A percentile compares a stretch with the other conserved stretches of the same genome.
Evolutionary conservation across 2,113 vertebrate genomes (phyloP).

Genomic region (Toxotes jaculatrix): DNA sequence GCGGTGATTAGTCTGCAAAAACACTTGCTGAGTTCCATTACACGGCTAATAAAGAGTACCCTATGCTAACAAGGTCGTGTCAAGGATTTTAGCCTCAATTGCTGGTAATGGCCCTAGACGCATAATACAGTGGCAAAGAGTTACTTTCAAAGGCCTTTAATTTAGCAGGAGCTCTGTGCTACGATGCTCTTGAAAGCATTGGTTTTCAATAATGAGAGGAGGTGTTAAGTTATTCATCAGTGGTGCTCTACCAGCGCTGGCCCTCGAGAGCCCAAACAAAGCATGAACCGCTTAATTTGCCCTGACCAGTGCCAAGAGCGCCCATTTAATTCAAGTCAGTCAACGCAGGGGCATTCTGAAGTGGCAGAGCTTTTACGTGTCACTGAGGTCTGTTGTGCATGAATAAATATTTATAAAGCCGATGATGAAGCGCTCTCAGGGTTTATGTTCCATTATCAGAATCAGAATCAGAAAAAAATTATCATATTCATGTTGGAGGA

Average conservation of each 20-base stretch:
- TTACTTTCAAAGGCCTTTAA: conserved; percentile 61
- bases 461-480: too few species aligned
- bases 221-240: conserved; percentile 75
- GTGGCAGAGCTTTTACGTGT: conserved; percentile 31
- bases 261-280: conserved; percentile 50
- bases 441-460: conserved; percentile 45
- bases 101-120: conserved; percentile 65
- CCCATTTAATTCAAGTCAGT: conserved; percentile 69
- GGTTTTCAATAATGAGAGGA: conserved; percentile 67
- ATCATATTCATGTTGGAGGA: conserved; percentile 43
- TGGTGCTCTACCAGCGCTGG: conserved; percentile 34
- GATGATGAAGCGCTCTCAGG: conserved; percentile 45
- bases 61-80: conserved; percentile 61
- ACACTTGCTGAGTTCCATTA: conserved; percentile 56
- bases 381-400: conserved; percentile 28
- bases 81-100: conserved; percentile 55
- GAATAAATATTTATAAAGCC: conserved; percentile 68
- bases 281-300: conserved; percentile 50
- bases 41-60: conserved; percentile 58
- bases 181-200: conserved; percentile 58
- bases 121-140: conserved; percentile 53
- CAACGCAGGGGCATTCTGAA: conserved; percentile 42
- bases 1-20: conserved; percentile 31
- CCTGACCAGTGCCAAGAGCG: conserved; percentile 45
- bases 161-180: conserved; percentile 31